phyloP scores from a whole-genome alignment of 2,888 invertebrate genomes.

The Eupithecia exiguata region DNA sequence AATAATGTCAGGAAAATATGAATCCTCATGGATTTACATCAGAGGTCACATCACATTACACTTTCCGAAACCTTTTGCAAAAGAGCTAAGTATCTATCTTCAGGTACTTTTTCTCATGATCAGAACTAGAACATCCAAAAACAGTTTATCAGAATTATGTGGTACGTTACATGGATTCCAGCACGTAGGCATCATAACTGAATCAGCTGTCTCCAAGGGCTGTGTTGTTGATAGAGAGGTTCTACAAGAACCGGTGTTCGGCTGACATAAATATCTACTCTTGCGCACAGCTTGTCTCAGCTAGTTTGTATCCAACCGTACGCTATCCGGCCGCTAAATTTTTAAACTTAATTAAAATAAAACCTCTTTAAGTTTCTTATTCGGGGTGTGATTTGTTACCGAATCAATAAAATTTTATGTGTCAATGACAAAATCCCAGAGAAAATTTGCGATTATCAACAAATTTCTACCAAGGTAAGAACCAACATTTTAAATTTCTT shows the following conservation, averaged over 20 bases:
- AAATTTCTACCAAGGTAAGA: slow-evolving; percentile 82
- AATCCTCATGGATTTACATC: background rate
- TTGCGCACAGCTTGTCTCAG: slow-evolving; percentile 42
- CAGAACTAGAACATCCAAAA: background rate
- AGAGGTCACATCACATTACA: background rate
- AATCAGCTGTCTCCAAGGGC: background rate
- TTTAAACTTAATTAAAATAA: background rate
- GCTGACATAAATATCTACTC: slow-evolving; percentile 58
- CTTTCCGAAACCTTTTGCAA: background rate
- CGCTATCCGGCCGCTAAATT: slow-evolving; percentile 66
- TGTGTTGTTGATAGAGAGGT: slow-evolving; percentile 32
- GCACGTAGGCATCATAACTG: slow-evolving; percentile 15
- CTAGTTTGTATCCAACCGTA: slow-evolving; percentile 60
- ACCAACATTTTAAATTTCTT: background rate
- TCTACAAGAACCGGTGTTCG: slow-evolving; percentile 52
- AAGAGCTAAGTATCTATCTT: background rate
- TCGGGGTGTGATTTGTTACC: slow-evolving; percentile 66
- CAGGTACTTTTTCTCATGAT: background rate
- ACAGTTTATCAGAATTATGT: background rate
- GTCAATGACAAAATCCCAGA: slow-evolving; percentile 84
- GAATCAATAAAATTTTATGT: slow-evolving; percentile 70
- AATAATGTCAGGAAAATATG: background rate
- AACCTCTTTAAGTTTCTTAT: slow-evolving; percentile 31
- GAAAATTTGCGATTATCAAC: slow-evolving; percentile 81
- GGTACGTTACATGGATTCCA: background rate